A percentile compares a stretch with the other conserved stretches of the same genome.
These are phyloP conservation scores for Andricus curvator DNA, from an alignment of 2,888 invertebrate species.

Conservation along the genomic window DNA sequence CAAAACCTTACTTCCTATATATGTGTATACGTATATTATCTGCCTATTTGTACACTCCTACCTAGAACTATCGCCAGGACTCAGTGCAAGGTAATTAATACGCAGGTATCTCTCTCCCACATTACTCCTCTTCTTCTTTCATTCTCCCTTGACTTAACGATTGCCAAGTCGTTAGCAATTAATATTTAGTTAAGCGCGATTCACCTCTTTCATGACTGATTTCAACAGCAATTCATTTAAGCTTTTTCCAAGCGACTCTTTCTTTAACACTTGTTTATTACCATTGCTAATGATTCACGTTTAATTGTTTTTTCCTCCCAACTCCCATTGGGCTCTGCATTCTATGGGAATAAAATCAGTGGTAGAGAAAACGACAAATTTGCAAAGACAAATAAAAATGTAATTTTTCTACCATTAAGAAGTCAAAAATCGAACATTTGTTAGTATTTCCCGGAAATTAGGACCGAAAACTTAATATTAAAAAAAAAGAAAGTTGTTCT, in stretches of 20 bases:
- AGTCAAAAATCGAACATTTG: too few species aligned
- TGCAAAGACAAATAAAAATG: too few species aligned
- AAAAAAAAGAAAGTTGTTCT: too few species aligned
- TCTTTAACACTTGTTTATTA: neutral
- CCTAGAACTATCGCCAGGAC: constrained; percentile 30
- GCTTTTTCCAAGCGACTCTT: neutral
- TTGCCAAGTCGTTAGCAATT: constrained; percentile 26
- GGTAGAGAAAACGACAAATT: too few species aligned
- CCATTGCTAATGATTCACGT: too few species aligned
- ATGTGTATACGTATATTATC: neutral
- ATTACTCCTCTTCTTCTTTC: neutral
- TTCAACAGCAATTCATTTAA: neutral
- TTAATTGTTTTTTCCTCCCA: too few species aligned
- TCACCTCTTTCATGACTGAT: neutral
- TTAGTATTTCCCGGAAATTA: too few species aligned
- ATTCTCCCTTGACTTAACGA: constrained; percentile 22
- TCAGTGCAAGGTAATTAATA: constrained; percentile 50
- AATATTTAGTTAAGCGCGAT: neutral
- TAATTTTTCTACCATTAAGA: too few species aligned
- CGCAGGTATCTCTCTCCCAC: constrained; percentile 29
- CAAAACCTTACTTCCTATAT: constrained; percentile 13
- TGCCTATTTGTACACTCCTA: constrained; percentile 32
- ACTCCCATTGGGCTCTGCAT: too few species aligned
- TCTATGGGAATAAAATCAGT: too few species aligned
- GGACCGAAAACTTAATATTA: too few species aligned